Evolutionary conservation across 2,888 invertebrate species (phyloP), one percentile per base, ranked within the genome.

Genomic region (Parnassius glacialis): DNA sequence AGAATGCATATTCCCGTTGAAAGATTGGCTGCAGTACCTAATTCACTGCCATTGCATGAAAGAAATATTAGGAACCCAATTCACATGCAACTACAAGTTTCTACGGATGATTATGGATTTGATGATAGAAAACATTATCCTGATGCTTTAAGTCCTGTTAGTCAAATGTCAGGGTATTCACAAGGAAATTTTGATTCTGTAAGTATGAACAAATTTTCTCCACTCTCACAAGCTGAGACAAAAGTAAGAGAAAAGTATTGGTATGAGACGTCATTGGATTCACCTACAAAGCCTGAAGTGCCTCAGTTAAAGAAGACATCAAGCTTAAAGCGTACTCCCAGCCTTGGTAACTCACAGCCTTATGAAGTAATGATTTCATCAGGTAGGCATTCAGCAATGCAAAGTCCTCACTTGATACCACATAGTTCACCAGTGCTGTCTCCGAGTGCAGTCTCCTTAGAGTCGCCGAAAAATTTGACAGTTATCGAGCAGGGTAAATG

Each of bases 401-500:
- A 89, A 65, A 84, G 89, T 70, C 84, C 89, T 9, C 82, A 83
- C 69, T 85, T 86, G 64, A 70, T 83, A 59, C 79, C 84, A 1
- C 83, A 81, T 20, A 88, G 86, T 67, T 82, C 88, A 0, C 84
- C 88, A 12, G 81, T 89, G 2, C 62, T 88, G 62, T 90, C 90
- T 0, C 88, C 90, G 0, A 83, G 85, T 76, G 75, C 93, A 70
- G 85, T 94, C 57, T 93, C 94, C 25, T 90, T 95, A 66, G 96
- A 96, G 73, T 95, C 96, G 9, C 96, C 96, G 0, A 95, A 95
- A 78, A 96, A 96, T 79, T 93, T 96, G 78, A 97, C 96, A 1
- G 93, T 97, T 0, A 96, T 97, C 44, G 96, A 97, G 76, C 95
- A 96, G 68, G 97, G 97, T 45, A 96, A 96, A 73, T 97, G 96